These are phyloP conservation scores for Sebastes flavidus DNA, from an alignment of 2,797 vertebrate genomes.

Conservation along the genomic window DNA sequence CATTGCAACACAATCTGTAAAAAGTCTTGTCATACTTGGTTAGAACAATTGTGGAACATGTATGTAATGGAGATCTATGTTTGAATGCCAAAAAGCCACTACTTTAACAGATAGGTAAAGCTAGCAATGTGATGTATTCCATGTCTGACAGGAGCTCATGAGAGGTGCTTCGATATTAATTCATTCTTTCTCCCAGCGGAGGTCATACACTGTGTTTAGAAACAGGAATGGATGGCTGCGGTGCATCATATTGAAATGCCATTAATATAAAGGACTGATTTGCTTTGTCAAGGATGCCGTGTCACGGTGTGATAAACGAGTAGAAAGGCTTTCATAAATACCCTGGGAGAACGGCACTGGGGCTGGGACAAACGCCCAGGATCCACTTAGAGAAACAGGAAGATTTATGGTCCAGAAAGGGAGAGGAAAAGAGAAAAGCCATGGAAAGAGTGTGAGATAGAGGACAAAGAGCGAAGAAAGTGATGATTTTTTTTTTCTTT, in stretches of 20 bases:
- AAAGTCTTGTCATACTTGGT: neutral
- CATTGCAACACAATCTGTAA: neutral
- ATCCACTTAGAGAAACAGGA: constrained; percentile 73
- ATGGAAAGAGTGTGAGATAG: constrained; percentile 11
- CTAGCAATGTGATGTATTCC: neutral
- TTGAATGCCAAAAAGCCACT: constrained; percentile 16
- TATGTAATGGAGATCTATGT: neutral
- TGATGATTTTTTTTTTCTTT: neutral
- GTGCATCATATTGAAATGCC: constrained; percentile 62
- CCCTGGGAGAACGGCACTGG: constrained; percentile 42
- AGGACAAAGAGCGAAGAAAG: constrained; percentile 2
- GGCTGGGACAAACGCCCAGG: constrained; percentile 72
- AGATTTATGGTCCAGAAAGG: constrained; percentile 64
- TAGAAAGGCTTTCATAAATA: constrained; percentile 74
- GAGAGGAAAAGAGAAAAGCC: constrained; percentile 35
- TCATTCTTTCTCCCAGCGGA: constrained; percentile 29
- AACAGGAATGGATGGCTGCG: constrained; percentile 49
- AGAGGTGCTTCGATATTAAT: constrained; percentile 44
- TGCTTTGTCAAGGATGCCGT: constrained; percentile 52
- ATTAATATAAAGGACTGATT: constrained; percentile 68
- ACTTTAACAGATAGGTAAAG: neutral
- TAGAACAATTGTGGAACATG: constrained; percentile 1
- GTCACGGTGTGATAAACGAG: constrained; percentile 69
- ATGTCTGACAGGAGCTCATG: constrained; percentile 11
- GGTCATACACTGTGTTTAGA: constrained; percentile 53